Base-by-base conservation (phyloP, 2,888 invertebrate genomes). In the Cryptocheilus praepositus region DNA sequence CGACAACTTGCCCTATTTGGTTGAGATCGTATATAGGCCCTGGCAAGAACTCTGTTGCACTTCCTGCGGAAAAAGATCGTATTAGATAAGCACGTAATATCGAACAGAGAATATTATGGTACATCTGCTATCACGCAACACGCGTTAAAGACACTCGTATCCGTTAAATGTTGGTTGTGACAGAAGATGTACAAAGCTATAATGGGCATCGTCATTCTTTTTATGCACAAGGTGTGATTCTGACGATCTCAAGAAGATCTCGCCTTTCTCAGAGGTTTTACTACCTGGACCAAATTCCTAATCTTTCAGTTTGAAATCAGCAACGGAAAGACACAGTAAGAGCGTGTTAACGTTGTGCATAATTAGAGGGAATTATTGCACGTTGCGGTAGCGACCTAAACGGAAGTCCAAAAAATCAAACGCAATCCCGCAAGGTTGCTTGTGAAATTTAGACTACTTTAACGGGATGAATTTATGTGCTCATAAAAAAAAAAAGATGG, bases 1-100 rank as follows among this genome's bases (percentile, higher is more conserved):
- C 93, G 89, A 94, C 92, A 79, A 98, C 94, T 89, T 95, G 95
- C 77, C 97, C 97, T 79, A 92, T 92, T 90, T 98, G 97, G 86
- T 93, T 93, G 87, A 96, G 91, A 91, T 96, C 95, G 91, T 94
- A 94, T 88, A 95, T 92, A 83, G 95, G 94, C 85, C 93, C 92
- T 83, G 93, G 91, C 86, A 93, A 91, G 90, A 92, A 93, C 76
- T 90, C 90, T 75, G 86, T 83, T 64, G 85, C 86, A 79, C 84
- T 86, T 79, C 88, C 89, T 89, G 86, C 77, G 86, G 89, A 88
- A 83, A 86, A 85, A 88, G 73, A 61, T 65, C 36, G 71, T 73
- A 75, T 86, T 84, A 85, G 81, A 79, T 58, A 66, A 67, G 72
- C 59, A 68, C 61, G 60, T 46, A 71, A 64, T 65, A 76, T 59